Evolutionary conservation across 2,888 invertebrate genomes (phyloP).

Genomic region (Elaeidobius kamerunicus): DNA sequence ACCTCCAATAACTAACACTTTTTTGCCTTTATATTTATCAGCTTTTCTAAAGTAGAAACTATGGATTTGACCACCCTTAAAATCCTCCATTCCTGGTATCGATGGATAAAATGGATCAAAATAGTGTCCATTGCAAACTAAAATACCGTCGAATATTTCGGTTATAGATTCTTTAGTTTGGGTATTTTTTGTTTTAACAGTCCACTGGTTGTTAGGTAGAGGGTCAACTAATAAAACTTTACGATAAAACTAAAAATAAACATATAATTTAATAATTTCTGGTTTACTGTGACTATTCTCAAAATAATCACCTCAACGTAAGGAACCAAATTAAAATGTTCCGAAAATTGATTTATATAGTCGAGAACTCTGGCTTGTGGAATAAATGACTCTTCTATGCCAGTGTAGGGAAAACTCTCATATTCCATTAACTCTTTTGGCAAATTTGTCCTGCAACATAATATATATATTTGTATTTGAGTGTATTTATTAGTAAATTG

Average conservation of each 20-base stretch:
- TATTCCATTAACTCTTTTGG: slow-evolving; percentile 80
- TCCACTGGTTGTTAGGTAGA: slow-evolving; percentile 54
- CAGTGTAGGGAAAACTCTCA: slow-evolving; percentile 62
- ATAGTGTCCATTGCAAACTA: slow-evolving; percentile 84
- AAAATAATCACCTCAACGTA: slow-evolving; percentile 59
- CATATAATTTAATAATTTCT: not conserved
- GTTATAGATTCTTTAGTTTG: slow-evolving; percentile 51
- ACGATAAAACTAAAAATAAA: slow-evolving; percentile 10
- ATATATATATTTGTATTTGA: too few relatives aligned
- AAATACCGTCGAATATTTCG: slow-evolving; percentile 67
- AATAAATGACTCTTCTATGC: slow-evolving; percentile 60
- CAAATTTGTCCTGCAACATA: slow-evolving; percentile 65
- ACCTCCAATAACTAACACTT: slow-evolving; percentile 79
- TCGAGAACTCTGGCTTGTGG: slow-evolving; percentile 62
- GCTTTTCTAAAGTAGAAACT: slow-evolving; percentile 80
- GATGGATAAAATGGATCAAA: slow-evolving; percentile 67
- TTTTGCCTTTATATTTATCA: slow-evolving; percentile 60
- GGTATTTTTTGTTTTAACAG: slow-evolving; percentile 57
- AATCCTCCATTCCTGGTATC: slow-evolving; percentile 63
- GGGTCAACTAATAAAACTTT: slow-evolving; percentile 41
- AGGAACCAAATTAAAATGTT: slow-evolving; percentile 59
- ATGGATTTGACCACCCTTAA: slow-evolving; percentile 59
- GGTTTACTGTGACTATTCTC: not conserved
- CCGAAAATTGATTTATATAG: slow-evolving; percentile 66
- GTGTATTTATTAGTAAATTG: too few relatives aligned